Evolutionary conservation across 2,797 vertebrate species (phyloP).

Genomic region (Psittacula echo): DNA sequence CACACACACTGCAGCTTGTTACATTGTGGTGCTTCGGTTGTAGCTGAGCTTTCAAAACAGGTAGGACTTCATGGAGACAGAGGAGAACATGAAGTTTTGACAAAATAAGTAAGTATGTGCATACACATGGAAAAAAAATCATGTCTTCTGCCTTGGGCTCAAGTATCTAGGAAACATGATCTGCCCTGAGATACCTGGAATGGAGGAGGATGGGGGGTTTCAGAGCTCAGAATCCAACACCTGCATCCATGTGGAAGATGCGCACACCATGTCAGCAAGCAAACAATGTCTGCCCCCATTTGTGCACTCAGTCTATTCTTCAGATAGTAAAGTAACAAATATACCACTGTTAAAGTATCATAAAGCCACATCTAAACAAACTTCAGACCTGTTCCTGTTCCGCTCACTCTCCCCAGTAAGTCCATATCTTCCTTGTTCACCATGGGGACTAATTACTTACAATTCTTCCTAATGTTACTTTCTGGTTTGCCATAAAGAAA

Average conservation of each 20-base stretch:
- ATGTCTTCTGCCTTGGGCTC: background rate
- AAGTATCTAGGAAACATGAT: background rate
- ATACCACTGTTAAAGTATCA: background rate
- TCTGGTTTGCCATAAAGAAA: background rate
- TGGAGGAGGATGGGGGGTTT: background rate
- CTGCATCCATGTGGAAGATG: background rate
- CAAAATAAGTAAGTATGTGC: background rate
- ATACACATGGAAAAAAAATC: accelerated
- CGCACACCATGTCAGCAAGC: background rate
- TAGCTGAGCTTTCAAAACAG: background rate
- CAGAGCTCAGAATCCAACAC: background rate
- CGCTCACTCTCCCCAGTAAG: background rate
- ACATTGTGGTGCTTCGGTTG: accelerated
- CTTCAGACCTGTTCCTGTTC: background rate
- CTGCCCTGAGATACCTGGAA: background rate
- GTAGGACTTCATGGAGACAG: background rate
- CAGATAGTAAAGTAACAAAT: background rate
- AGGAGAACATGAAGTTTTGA: background rate
- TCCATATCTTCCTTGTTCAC: background rate
- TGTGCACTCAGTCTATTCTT: background rate
- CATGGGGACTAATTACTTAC: background rate
- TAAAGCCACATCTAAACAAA: background rate
- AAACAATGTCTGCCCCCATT: background rate
- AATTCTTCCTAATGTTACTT: background rate
- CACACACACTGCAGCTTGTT: background rate